phyloP scores from a whole-genome alignment of 2,888 invertebrate species.

The Ypsolopha sequella region DNA sequence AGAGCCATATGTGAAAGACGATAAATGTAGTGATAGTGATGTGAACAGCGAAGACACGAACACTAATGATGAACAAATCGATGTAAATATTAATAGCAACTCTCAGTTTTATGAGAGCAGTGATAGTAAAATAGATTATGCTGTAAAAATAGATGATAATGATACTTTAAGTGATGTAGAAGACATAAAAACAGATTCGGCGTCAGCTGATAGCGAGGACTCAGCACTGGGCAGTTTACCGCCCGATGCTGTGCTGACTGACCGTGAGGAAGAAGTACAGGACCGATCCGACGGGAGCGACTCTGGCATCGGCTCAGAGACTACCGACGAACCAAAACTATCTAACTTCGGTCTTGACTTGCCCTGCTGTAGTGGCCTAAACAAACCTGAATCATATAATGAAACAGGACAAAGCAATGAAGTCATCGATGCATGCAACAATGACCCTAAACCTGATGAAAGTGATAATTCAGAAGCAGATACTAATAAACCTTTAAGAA shows the following conservation, averaged over 20 bases:
- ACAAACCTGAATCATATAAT: conserved; percentile 6
- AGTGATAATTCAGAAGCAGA: conserved; percentile 19
- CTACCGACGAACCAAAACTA: conserved; percentile 69
- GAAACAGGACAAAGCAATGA: conserved; percentile 11
- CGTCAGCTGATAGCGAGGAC: conserved; percentile 72
- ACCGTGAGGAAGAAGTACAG: conserved; percentile 72
- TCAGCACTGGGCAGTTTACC: conserved; percentile 74
- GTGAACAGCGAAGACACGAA: conserved; percentile 52
- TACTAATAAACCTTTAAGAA: conserved; percentile 40
- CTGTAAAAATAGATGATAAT: conserved; percentile 61
- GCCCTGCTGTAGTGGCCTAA: conserved; percentile 35
- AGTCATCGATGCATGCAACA: conserved; percentile 15
- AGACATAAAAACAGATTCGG: conserved; percentile 63
- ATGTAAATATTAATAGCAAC: conserved; percentile 42
- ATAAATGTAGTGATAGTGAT: conserved; percentile 53
- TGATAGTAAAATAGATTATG: conserved; percentile 62
- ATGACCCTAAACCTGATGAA: conserved; percentile 17
- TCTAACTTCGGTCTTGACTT: conserved; percentile 42
- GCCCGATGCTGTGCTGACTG: conserved; percentile 48
- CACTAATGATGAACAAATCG: conserved; percentile 52
- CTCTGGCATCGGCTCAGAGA: conserved; percentile 85
- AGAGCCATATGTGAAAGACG: conserved; percentile 34
- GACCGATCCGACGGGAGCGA: conserved; percentile 86
- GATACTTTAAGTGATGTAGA: conserved; percentile 66
- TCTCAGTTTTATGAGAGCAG: conserved; percentile 67